These are phyloP conservation scores for Crocidura indochinensis DNA, from an alignment of 2,797 vertebrate genomes.

Conservation along the genomic window DNA sequence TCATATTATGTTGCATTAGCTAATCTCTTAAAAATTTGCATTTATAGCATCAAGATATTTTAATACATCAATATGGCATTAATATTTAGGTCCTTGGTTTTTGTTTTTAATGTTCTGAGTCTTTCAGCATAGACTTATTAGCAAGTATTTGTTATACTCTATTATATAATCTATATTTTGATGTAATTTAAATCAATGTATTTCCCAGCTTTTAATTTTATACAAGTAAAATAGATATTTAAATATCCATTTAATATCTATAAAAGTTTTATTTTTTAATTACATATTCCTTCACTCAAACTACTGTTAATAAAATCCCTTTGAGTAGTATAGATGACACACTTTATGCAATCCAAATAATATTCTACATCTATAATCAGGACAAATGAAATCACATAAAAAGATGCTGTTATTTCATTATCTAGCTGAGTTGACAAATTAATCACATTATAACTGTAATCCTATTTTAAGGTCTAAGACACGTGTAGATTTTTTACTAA, in stretches of 20 bases:
- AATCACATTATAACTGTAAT: neutral
- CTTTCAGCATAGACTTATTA: neutral
- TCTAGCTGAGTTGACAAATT: too few relatives aligned
- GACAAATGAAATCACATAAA: neutral
- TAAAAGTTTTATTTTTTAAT: neutral
- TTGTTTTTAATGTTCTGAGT: neutral
- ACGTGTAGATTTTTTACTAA: neutral
- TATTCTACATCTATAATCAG: neutral
- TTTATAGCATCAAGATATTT: neutral
- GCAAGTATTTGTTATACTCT: neutral
- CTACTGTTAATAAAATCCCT: neutral
- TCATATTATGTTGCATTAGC: neutral
- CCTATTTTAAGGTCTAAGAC: neutral
- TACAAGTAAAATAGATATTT: neutral
- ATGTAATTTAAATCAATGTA: neutral
- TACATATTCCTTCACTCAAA: neutral
- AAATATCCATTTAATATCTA: neutral
- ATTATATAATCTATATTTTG: neutral
- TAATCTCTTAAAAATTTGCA: neutral
- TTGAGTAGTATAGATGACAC: neutral
- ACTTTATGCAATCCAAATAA: neutral
- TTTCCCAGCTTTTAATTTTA: neutral
- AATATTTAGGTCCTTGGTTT: neutral
- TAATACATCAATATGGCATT: neutral
- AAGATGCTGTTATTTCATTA: neutral